phyloP scores from a whole-genome alignment of 2,797 vertebrate genomes.

The Fistularia commersonii region DNA sequence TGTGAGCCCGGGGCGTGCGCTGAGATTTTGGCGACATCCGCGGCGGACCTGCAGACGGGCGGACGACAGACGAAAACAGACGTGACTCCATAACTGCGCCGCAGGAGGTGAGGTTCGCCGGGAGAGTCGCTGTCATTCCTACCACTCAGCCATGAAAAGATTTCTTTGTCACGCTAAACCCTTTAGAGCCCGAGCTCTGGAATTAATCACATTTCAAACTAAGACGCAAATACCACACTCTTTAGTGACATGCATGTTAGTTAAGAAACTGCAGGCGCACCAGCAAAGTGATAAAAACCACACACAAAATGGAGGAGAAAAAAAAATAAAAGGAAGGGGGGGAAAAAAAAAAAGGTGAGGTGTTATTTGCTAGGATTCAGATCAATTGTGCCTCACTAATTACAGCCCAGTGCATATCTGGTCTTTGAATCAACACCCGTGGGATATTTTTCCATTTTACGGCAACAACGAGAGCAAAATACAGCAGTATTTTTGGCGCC shows the following conservation, averaged over 20 bases:
- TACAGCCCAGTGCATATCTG: conserved; percentile 2
- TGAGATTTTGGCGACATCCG: conserved; percentile 99
- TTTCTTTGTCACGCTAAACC: conserved; percentile 8
- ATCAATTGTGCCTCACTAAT: background rate
- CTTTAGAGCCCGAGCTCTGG: conserved; percentile 6
- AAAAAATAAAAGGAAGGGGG: conserved; percentile 13
- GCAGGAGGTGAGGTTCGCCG: background rate
- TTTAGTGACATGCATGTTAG: conserved; percentile 52
- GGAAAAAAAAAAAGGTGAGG: conserved; percentile 10
- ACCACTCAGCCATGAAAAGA: conserved; percentile 5
- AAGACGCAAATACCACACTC: conserved; percentile 18
- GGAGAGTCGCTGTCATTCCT: conserved; percentile 6
- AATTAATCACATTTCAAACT: background rate
- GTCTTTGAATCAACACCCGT: conserved; percentile 5
- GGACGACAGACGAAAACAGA: conserved; percentile 12
- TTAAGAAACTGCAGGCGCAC: conserved; percentile 25
- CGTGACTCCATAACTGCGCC: background rate
- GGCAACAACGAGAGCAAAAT: conserved; percentile 1
- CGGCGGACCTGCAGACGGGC: conserved; percentile 82
- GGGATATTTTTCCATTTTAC: conserved; percentile 8
- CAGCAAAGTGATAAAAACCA: conserved; percentile 24
- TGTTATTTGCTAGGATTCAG: conserved; percentile 13
- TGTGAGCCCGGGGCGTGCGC: conserved; percentile 91
- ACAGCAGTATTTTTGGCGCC: background rate
- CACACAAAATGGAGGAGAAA: conserved; percentile 27